Conservation (phyloP, 2,888 invertebrate species). For the Rhamnusium bicolor region DNA sequence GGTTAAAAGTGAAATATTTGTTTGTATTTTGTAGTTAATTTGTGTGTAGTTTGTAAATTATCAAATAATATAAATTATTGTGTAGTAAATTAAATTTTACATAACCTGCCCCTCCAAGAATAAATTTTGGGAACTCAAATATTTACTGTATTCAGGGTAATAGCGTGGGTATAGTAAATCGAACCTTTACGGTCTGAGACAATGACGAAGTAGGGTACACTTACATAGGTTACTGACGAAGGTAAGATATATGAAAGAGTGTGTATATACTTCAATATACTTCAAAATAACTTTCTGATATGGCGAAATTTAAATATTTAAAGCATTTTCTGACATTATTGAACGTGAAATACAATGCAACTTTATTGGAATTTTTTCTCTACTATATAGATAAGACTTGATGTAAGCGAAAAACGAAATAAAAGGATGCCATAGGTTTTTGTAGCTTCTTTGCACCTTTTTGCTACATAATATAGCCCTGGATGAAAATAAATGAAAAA, state of each 20-base stretch:
- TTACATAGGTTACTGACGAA: slow-evolving; percentile 18
- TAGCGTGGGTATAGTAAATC: slow-evolving; percentile 33
- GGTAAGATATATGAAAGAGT: slow-evolving; percentile 19
- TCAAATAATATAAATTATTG: not conserved
- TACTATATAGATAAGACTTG: not conserved
- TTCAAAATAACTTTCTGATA: slow-evolving; percentile 5
- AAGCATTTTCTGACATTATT: not conserved
- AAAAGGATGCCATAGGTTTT: no score
- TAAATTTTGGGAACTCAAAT: slow-evolving; percentile 30
- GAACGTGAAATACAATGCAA: not conserved
- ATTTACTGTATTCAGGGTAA: slow-evolving; percentile 12
- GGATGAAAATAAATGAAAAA: no score
- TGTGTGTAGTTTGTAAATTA: no score
- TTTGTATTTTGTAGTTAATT: no score
- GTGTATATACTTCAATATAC: slow-evolving; percentile 13
- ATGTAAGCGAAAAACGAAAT: not conserved
- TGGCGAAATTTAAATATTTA: slow-evolving; percentile 1
- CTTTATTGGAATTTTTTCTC: not conserved
- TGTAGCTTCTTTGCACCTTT: no score
- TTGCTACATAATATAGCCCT: no score
- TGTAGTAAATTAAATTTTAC: not conserved
- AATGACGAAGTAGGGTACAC: slow-evolving; percentile 32
- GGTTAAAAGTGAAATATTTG: no score
- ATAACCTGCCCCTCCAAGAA: slow-evolving; percentile 2
- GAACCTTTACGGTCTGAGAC: slow-evolving; percentile 32